phyloP scores from a whole-genome alignment of 2,888 invertebrate species.

The Thecophora atra region DNA sequence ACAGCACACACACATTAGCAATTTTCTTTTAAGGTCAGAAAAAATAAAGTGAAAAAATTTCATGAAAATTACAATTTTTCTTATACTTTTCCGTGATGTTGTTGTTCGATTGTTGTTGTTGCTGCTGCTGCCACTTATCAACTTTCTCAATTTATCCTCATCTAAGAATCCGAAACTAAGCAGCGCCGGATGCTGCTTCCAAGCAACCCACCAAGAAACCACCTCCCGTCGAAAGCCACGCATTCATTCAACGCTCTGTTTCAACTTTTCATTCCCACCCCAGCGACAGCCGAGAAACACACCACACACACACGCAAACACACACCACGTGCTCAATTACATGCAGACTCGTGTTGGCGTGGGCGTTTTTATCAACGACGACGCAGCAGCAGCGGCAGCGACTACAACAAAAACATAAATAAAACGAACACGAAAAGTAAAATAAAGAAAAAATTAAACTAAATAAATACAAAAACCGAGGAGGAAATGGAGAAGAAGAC shows the following conservation, averaged over 20 bases:
- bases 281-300: constrained; percentile 25
- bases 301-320: constrained; percentile 36
- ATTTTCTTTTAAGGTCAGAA: constrained; percentile 59
- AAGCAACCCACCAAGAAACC: constrained; percentile 46
- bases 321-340: constrained; percentile 12
- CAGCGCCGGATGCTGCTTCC: constrained; percentile 42
- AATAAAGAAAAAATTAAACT: constrained; percentile 32
- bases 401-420: constrained; percentile 16
- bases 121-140: constrained; percentile 42
- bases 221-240: too few species aligned
- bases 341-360: constrained; percentile 20
- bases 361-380: constrained; percentile 17
- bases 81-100: constrained; percentile 49
- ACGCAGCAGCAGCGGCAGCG: too few species aligned
- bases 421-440: constrained; percentile 24
- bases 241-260: constrained; percentile 37
- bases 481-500: constrained; percentile 29
- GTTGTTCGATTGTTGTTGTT: constrained; percentile 46
- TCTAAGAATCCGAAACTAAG: constrained; percentile 48
- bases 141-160: constrained; percentile 40
- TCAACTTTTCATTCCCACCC: background rate
- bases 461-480: background rate
- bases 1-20: constrained; percentile 50
- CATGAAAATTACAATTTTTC: constrained; percentile 64
- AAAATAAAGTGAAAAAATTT: constrained; percentile 55